Evolutionary conservation across 64 coral and sea anemone species (phyloP).

Genomic region (Pocillopora verrucosa): DNA sequence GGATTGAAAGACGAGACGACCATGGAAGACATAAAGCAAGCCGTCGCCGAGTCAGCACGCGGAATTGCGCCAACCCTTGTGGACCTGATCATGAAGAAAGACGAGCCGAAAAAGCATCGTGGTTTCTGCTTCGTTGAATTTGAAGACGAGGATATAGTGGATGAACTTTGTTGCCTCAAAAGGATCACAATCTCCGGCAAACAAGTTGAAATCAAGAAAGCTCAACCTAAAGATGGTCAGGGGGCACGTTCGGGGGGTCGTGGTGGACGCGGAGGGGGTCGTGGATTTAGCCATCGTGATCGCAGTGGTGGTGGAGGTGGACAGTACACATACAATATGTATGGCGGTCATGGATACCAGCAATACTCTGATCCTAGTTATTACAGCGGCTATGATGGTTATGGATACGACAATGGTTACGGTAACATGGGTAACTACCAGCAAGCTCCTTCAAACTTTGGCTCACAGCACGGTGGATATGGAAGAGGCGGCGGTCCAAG

Average conservation of each 20-base stretch:
- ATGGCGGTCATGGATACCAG: neutral
- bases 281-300: conserved; percentile 25
- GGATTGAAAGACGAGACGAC: conserved; percentile 70
- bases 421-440: conserved; percentile 55
- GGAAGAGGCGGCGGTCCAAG: conserved; percentile 48
- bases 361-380: conserved; percentile 22
- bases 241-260: conserved; percentile 27
- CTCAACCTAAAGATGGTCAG: conserved; percentile 68
- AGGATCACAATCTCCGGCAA: conserved; percentile 70
- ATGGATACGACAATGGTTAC: conserved; percentile 4
- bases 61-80: conserved; percentile 8
- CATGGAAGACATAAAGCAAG: conserved; percentile 54
- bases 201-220: conserved; percentile 89
- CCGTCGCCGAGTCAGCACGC: conserved; percentile 48
- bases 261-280: conserved; percentile 55
- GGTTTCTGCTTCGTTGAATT: conserved; percentile 93
- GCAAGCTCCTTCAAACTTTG: conserved; percentile 67
- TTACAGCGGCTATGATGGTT: conserved; percentile 4
- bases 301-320: conserved; percentile 43
- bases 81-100: conserved; percentile 78
- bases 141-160: conserved; percentile 75
- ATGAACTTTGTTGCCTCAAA: conserved; percentile 87
- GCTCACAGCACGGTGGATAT: conserved; percentile 33
- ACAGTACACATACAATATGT: neutral
- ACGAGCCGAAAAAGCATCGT: conserved; percentile 24